Evolutionary conservation across 1,140 invertebrate genomes (phyloP).

Genomic region (Drosophila mayri): DNA sequence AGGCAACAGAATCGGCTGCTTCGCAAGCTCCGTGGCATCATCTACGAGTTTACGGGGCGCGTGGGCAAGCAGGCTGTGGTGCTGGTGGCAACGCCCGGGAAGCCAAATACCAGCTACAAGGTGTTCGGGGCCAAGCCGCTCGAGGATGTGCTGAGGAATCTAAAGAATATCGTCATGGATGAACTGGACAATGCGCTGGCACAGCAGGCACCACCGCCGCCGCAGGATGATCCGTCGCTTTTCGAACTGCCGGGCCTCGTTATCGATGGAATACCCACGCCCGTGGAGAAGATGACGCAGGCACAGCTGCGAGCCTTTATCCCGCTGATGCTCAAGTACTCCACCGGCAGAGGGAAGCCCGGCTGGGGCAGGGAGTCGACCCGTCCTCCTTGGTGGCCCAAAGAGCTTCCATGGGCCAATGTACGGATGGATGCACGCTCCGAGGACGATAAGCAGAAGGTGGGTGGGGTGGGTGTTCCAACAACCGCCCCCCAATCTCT

Average conservation of each 20-base stretch:
- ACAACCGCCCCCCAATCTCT: constrained; percentile 45
- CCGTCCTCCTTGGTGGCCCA: constrained; percentile 98
- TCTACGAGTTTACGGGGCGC: constrained; percentile 98
- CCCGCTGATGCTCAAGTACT: constrained; percentile 99
- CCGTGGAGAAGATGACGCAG: constrained; percentile 99
- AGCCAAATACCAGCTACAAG: constrained; percentile 97
- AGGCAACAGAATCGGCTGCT: constrained; percentile 97
- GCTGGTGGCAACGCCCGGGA: constrained; percentile 97
- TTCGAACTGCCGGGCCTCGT: constrained; percentile 98
- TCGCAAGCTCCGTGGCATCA: constrained; percentile 96
- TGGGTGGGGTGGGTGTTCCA: constrained; percentile 85
- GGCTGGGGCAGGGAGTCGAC: constrained; percentile 98
- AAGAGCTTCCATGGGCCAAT: constrained; percentile 98
- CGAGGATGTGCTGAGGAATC: constrained; percentile 97
- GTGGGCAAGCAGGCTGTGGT: constrained; percentile 99
- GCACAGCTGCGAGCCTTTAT: constrained; percentile 98
- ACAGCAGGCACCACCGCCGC: constrained; percentile 96
- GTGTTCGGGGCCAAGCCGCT: constrained; percentile 98
- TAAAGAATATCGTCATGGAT: constrained; percentile 96
- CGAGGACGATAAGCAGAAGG: constrained; percentile 99
- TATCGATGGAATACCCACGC: constrained; percentile 98
- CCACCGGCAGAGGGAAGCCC: constrained; percentile 97
- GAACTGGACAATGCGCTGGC: constrained; percentile 96
- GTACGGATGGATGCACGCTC: constrained; percentile 98
- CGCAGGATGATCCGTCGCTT: constrained; percentile 95